A percentile compares a stretch with the other conserved stretches of the same genome.
phyloP scores from a whole-genome alignment of 2,888 invertebrate genomes.

The Ecdyonurus torrentis region DNA sequence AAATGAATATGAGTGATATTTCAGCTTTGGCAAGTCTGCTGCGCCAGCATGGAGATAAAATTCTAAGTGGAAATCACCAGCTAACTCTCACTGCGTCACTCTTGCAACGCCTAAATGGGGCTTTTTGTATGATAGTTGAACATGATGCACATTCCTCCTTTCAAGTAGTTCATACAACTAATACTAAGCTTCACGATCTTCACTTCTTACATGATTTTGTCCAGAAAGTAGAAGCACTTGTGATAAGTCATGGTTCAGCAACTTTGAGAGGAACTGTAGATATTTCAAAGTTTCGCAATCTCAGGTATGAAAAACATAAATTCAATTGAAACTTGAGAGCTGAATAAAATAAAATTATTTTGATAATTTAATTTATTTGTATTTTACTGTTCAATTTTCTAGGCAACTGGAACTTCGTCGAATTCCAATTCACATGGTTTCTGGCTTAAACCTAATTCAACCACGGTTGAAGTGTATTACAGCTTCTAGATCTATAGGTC shows the following conservation, averaged over 20 bases:
- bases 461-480: not conserved
- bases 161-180: not conserved
- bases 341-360: no score
- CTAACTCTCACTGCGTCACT: conserved; percentile 1
- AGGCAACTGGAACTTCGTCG: not conserved
- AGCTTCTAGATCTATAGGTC: not conserved
- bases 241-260: not conserved
- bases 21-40: not conserved
- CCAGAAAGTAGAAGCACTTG: not conserved
- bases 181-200: not conserved
- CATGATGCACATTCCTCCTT: not conserved
- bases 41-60: not conserved
- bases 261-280: not conserved
- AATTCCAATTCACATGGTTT: not conserved
- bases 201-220: not conserved
- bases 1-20: not conserved
- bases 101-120: not conserved
- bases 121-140: not conserved
- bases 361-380: not conserved
- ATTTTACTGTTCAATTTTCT: not conserved
- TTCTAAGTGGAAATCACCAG: not conserved
- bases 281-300: not conserved
- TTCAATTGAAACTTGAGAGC: no score
- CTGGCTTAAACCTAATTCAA: not conserved
- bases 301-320: not conserved